Evolutionary conservation across 1,140 invertebrate genomes (phyloP), one percentile per base, ranked within the genome.

Genomic region (Eubasilissa regina): DNA sequence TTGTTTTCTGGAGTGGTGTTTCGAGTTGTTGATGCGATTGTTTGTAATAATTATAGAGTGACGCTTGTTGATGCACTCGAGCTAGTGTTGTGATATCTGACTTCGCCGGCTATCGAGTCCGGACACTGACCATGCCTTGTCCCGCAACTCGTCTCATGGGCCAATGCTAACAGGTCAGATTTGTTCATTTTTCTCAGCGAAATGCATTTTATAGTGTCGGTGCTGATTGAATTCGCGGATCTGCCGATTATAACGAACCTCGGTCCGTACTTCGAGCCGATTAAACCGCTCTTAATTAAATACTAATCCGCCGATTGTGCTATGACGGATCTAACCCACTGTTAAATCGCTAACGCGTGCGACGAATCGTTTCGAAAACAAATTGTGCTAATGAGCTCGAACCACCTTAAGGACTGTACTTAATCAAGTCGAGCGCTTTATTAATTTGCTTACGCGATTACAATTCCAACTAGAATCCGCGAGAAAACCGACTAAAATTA

Each of bases 81-180:
- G 48, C 44, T 78, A 12, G 64, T 75, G 51, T 75, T 79, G 55
- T 75, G 55, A 35, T 70, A 76, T 47, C 58, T 47, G 44, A 25
- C 51, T 73, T 56, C 47, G 55, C 73, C 72, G 56, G 62, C 68
- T 44, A 55, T 44, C 73, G 78, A 58, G 44, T 48, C 53, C n/a
- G 51, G 64, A 76, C 60, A 70, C 13, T 35, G 64, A 66, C 15
- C 25, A 74, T 64, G 75, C 53, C n/a, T 21, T 60, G 25, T 75
- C 48, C 64, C 80, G 75, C 45, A 44, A n/a, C 48, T 64, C 43
- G 53, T 56, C 47, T 53, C 48, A 60, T 64, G 68, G 70, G 75
- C 78, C 66, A 77, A 82, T 82, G 81, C 78, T 82, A 80, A 80
- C 75, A 82, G 81, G 81, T 82, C 70, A 82, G 81, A 48, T 7